Base-by-base conservation (phyloP, 1,140 invertebrate species). In the Drosophila ambigua region DNA sequence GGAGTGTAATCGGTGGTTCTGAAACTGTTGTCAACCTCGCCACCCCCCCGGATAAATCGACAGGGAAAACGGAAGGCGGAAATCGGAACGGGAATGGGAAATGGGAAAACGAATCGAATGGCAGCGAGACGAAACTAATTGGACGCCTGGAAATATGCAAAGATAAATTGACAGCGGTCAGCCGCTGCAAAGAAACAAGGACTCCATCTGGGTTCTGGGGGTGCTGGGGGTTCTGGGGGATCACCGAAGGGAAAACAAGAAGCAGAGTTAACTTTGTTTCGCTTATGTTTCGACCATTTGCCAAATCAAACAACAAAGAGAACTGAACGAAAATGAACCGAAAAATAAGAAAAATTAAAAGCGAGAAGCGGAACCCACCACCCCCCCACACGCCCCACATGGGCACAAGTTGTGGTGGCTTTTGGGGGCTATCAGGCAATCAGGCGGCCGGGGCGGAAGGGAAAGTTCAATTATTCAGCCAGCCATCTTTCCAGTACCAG, bases 61-160 rank as follows among this genome's bases (percentile, higher is more conserved):
- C 64, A 2, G 1, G 0, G 4, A 4, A 31, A 9, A 31, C 9
- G 51, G 46, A 64, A 68, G 53, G 64, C 65, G 48, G 51, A 69
- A 55, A 69, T 16, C 16, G 16, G 16, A 16, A 16, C 16, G 16
- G 16, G 16, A 49, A 69, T 58, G 51, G 48, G 51, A 69, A 55
- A 69, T 58, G 51, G 64, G 43, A 51, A 64, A 68, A 61, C 63
- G 76, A 82, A 78, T 77, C 71, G 79, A 84, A 73, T 52, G 62
- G 65, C 77, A 82, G 77, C 82, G 66, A 87, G 69, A 83, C 79
- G 75, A 88, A 83, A 83, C 79, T 88, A 88, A 88, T 88, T 83
- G 83, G 84, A 73, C 72, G 64, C 72, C 76, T 61, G 53, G 28
- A 79, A 88, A 71, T 77, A 88, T 88, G 84, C 79, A 88, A 88